phyloP scores from a whole-genome alignment of 2,888 invertebrate species.

The Cheilosia grossa region DNA sequence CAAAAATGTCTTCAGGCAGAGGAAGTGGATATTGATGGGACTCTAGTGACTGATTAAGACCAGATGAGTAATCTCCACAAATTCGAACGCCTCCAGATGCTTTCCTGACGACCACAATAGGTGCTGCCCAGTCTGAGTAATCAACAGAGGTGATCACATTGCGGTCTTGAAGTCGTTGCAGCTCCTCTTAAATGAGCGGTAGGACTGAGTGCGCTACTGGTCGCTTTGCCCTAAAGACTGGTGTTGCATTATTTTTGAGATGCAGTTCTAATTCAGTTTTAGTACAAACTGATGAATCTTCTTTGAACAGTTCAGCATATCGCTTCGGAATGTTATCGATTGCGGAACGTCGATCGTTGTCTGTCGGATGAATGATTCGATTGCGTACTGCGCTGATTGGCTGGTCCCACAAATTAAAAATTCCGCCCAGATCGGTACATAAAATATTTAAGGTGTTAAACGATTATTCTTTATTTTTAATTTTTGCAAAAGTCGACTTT shows the following conservation, averaged over 20 bases:
- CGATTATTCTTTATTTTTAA: too few relatives aligned
- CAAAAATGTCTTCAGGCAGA: conserved; percentile 68
- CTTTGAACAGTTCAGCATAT: conserved; percentile 35
- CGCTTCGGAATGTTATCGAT: background rate
- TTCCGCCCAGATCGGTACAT: conserved; percentile 51
- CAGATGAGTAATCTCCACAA: conserved; percentile 75
- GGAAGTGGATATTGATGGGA: conserved; percentile 72
- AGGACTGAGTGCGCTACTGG: conserved; percentile 69
- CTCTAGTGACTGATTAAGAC: conserved; percentile 72
- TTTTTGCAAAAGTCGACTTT: too few relatives aligned
- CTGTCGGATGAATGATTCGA: background rate
- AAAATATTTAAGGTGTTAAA: conserved; percentile 51
- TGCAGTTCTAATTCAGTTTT: conserved; percentile 26
- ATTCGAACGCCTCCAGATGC: conserved; percentile 66
- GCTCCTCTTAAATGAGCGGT: conserved; percentile 52
- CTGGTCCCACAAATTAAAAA: conserved; percentile 55
- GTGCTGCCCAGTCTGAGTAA: conserved; percentile 74
- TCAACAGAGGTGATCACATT: conserved; percentile 67
- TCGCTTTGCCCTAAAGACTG: conserved; percentile 59
- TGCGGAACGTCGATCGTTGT: background rate
- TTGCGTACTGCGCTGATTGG: conserved; percentile 22
- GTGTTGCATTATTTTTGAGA: conserved; percentile 48
- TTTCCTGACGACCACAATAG: conserved; percentile 70
- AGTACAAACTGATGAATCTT: conserved; percentile 21
- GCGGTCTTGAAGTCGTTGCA: conserved; percentile 46